Conservation (phyloP, 2,888 invertebrate genomes). For the Thalpophila matura region DNA sequence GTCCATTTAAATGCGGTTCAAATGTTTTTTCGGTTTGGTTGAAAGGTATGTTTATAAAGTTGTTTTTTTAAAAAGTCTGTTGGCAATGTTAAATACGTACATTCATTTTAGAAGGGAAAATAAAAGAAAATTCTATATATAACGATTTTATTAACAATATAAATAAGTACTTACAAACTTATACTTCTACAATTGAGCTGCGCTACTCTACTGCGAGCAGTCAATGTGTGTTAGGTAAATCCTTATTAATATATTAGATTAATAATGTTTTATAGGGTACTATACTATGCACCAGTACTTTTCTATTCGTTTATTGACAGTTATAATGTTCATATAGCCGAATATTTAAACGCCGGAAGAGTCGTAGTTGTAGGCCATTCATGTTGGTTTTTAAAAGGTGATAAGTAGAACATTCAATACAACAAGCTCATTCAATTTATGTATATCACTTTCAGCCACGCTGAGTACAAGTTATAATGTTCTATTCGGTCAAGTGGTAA, state of each 20-base stretch:
- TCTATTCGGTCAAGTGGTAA: conserved; percentile 3
- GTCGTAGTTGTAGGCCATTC: background rate
- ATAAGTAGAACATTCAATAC: conserved; percentile 5
- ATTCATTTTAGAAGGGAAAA: conserved; percentile 26
- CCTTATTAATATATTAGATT: conserved; percentile 68
- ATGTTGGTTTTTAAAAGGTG: background rate
- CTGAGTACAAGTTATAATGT: background rate
- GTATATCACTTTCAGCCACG: conserved; percentile 1
- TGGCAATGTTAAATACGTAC: no score
- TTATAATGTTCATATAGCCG: conserved; percentile 55
- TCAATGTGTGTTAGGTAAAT: conserved; percentile 81
- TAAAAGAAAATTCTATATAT: conserved; percentile 80
- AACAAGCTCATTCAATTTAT: conserved; percentile 15
- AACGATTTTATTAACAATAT: conserved; percentile 91
- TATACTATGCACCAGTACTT: conserved; percentile 82
- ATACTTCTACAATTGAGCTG: conserved; percentile 89
- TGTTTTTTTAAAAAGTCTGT: no score
- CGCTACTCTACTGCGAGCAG: conserved; percentile 90
- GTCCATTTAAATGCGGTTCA: no score
- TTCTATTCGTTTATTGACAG: conserved; percentile 59
- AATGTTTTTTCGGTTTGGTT: no score
- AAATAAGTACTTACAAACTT: conserved; percentile 90
- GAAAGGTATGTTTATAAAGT: no score
- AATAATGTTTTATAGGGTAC: conserved; percentile 68
- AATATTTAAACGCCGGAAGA: conserved; percentile 51